A percentile compares a stretch with the other conserved stretches of the same genome.
Conservation (phyloP, 2,113 vertebrate genomes). For the Rhinolophus sinicus region DNA sequence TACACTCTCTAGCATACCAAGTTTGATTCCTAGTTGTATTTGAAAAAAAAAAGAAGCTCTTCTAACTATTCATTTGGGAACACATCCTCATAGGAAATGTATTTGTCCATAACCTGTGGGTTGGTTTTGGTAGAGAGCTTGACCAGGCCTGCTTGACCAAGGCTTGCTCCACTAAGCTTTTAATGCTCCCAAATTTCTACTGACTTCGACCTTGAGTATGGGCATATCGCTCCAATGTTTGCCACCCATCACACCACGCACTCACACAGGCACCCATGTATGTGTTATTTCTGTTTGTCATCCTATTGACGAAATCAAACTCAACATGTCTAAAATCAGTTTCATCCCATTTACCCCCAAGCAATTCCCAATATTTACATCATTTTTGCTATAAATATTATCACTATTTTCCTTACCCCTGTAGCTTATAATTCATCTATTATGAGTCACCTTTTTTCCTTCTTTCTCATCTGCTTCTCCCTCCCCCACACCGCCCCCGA, state of each 20-base stretch:
- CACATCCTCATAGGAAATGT: neutral
- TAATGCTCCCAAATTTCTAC: neutral
- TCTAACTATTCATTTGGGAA: neutral
- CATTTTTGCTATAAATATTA: neutral
- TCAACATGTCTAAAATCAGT: neutral
- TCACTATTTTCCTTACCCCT: neutral
- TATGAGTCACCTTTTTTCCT: neutral
- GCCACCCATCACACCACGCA: neutral
- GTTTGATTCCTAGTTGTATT: neutral
- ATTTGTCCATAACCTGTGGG: neutral
- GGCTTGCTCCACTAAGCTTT: neutral
- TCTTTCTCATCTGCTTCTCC: neutral
- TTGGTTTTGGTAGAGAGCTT: neutral
- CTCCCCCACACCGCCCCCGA: too few relatives aligned
- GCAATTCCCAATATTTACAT: neutral
- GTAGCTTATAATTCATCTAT: neutral
- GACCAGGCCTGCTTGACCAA: neutral
- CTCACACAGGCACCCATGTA: neutral
- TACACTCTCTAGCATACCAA: neutral
- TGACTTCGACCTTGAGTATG: neutral
- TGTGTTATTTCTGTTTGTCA: neutral
- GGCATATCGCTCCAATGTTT: neutral
- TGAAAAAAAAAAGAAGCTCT: slow-evolving; percentile 9
- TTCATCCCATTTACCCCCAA: neutral
- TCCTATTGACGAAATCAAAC: neutral